Base-by-base conservation (phyloP, 2,797 vertebrate genomes). In the Cyclopterus lumpus region DNA sequence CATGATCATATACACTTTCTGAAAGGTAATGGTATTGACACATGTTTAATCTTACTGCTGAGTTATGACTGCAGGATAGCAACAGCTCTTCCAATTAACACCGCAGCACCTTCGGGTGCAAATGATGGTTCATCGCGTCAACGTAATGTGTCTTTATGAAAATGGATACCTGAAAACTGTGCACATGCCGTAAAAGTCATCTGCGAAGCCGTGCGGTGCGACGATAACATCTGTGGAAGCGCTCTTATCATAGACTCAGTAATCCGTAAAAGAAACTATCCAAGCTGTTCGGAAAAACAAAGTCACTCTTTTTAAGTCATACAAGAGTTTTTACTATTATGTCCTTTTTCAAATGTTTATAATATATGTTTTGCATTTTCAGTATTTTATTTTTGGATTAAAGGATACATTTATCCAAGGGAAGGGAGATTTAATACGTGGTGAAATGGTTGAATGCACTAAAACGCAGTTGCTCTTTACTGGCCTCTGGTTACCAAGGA, bases 401-500 rank as follows among this genome's bases (percentile, higher is more conserved):
- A 70, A 53, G 18, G 34, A 62, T 77, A 20, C 12, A 44, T 66
- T 79, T 48, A 36, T 16, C 20, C 20, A 20, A 15, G 26, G 71
- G 46, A 54, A 54, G 28, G 15, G 12, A 30, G 11, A 62, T 58
- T 73, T 32, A 58, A 38, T 44, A 32, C 51, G 46, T 40, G 28
- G 73, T 75, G 70, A 69, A 75, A 80, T 53, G 59, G 28, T 49
- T 57, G 32, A 40, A 24, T 58, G 59, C 57, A 51, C 73, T 67
- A 40, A 70, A 74, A 77, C 32, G 36, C 61, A 55, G 51, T 67
- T n/a, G 32, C 81, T 87, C 18, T 66, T 80, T 55, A 44, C 55
- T 75, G 62, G 67, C 70, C 59, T 73, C 30, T 66, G 61, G 89
- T 93, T 90, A 59, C 91, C 88, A 88, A 32, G 89, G 91, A 77